Conservation (phyloP, 2,113 vertebrate genomes). For the Aplodontia rufa region DNA sequence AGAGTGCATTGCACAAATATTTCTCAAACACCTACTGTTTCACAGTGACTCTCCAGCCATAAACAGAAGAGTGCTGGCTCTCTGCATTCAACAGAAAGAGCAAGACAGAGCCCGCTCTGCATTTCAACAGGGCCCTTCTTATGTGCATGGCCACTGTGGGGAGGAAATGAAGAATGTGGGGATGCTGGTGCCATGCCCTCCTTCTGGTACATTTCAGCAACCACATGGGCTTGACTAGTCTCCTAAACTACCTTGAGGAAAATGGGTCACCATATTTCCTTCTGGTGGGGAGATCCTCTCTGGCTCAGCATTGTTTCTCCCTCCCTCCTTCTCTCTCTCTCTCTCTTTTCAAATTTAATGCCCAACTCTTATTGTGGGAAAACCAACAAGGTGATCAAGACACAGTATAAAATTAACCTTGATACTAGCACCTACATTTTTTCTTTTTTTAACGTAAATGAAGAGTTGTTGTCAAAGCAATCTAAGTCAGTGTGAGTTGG, state of each 20-base stretch:
- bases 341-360: neutral
- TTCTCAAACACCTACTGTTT: neutral
- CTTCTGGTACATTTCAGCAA: rapidly evolving
- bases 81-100: neutral
- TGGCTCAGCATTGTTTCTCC: neutral
- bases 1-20: neutral
- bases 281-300: neutral
- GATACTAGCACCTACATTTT: too few relatives aligned
- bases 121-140: rapidly evolving
- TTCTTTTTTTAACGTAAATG: too few relatives aligned
- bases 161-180: rapidly evolving
- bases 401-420: neutral
- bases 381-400: neutral
- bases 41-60: neutral
- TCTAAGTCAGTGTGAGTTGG: too few relatives aligned
- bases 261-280: neutral
- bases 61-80: too few relatives aligned
- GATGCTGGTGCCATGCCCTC: neutral
- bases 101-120: neutral
- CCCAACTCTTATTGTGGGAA: neutral
- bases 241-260: neutral
- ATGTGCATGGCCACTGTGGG: rapidly evolving
- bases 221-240: rapidly evolving
- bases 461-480: too few relatives aligned
- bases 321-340: too few relatives aligned